These are phyloP conservation scores for Strix uralensis DNA, from an alignment of 2,113 vertebrate species.

Conservation along the genomic window DNA sequence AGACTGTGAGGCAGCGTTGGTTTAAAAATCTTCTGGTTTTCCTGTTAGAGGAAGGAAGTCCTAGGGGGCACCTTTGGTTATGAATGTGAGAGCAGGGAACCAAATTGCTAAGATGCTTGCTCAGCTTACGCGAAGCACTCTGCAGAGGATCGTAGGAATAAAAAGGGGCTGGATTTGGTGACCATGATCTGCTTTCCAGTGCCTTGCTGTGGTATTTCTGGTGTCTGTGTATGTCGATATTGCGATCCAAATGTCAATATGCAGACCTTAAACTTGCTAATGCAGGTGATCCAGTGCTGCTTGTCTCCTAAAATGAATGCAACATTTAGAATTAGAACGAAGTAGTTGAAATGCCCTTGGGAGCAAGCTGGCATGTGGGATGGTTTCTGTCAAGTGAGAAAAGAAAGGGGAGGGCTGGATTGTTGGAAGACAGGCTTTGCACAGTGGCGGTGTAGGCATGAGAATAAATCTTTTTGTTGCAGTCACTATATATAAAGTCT, in stretches of 20 bases:
- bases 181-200: not conserved
- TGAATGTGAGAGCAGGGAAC: not conserved
- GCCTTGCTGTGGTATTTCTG: not conserved
- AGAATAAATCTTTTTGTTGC: not conserved
- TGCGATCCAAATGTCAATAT: not conserved
- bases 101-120: not conserved
- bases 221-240: accelerated
- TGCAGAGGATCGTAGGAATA: not conserved
- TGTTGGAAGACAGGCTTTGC: not conserved
- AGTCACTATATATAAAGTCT: not conserved
- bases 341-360: not conserved
- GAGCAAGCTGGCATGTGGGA: not conserved
- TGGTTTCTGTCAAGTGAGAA: not conserved
- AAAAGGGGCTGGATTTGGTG: not conserved
- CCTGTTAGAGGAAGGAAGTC: not conserved
- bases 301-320: not conserved
- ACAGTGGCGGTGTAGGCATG: not conserved
- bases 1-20: accelerated
- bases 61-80: not conserved
- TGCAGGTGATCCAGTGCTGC: not conserved
- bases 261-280: not conserved
- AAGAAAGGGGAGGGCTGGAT: not conserved
- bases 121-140: not conserved
- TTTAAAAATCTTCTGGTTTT: not conserved
- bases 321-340: not conserved